Base-by-base conservation (phyloP, 2,113 vertebrate genomes). In the Bufo bufo region DNA sequence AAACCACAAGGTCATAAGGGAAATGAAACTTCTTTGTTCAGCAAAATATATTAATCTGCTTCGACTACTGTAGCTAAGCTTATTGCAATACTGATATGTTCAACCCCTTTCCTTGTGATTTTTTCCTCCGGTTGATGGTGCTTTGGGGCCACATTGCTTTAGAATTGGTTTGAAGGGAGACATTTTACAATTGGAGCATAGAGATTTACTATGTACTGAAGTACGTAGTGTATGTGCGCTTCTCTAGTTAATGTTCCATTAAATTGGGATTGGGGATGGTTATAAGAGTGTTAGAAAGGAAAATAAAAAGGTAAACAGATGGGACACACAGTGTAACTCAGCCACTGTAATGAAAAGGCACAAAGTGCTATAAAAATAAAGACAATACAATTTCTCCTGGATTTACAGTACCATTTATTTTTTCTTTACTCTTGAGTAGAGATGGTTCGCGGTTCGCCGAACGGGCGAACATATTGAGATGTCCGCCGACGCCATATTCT, bases 231-330 rank as follows among this genome's bases (percentile, higher is more conserved):
- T 71, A 84, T 71, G 59, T 69, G 63, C 58, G 23, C 47, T 84
- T 84, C 82, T 71, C 47, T 7, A 84, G 82, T 84, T 84, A 84
- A 84, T 84, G 82, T 52, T 7, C 63, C 49, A 84, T 84, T 84
- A 84, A 33, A 84, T 71, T 83, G 81, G 56, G 81, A 61, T 52
- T 20, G 20, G 2, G 81, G 82, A 84, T 33, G 50, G 19, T 63
- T 71, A 33, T 49, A 84, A 65, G 47, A 69, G n/a, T 65, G 20
- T 54, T 84, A 54, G 63, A 71, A 84, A 69, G 82, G 45, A 33
- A 84, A 84, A 84, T 84, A 84, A 84, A 84, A 84, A 84, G 82
- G 63, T 84, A 84, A 84, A 84, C 82, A 84, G 82, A 84, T 84
- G 82, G 33, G 63, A 71, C 65, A 43, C 9, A 83, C 45, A 23